phyloP scores from a whole-genome alignment of 2,888 invertebrate genomes.

The Fragum whitleyi region DNA sequence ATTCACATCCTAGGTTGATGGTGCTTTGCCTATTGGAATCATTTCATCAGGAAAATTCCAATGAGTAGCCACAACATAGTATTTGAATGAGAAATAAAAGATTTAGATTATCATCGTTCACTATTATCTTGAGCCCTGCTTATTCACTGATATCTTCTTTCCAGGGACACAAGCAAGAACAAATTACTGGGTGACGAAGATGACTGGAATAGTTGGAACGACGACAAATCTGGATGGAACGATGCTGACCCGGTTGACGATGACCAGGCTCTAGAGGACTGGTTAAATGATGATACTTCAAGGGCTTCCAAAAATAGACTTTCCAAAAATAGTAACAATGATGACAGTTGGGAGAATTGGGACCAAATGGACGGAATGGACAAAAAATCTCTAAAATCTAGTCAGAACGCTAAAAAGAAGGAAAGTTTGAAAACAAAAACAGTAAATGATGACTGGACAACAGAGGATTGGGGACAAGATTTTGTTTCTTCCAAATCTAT shows the following conservation, averaged over 20 bases:
- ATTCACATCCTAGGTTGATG: no score
- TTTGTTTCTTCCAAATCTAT: constrained; percentile 64
- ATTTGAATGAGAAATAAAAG: no score
- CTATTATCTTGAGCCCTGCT: no score
- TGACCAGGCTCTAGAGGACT: constrained; percentile 79
- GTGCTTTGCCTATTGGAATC: no score
- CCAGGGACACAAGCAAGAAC: constrained; percentile 75
- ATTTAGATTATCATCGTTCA: no score
- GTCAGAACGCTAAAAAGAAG: constrained; percentile 68
- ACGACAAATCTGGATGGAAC: constrained; percentile 68
- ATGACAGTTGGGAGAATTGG: constrained; percentile 75
- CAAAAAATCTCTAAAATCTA: constrained; percentile 68
- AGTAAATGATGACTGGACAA: constrained; percentile 71
- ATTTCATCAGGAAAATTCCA: no score
- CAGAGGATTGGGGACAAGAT: constrained; percentile 75
- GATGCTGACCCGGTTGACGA: constrained; percentile 62
- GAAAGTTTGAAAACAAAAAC: constrained; percentile 63
- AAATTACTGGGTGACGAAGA: constrained; percentile 76
- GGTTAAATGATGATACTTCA: constrained; percentile 78
- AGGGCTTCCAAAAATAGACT: constrained; percentile 64
- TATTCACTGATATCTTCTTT: no score
- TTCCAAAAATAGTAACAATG: constrained; percentile 63
- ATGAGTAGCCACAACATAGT: no score
- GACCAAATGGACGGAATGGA: constrained; percentile 64
- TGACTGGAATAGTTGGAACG: constrained; percentile 75